Base-by-base conservation (phyloP, 1,140 invertebrate species). In the Thrips palmi region DNA sequence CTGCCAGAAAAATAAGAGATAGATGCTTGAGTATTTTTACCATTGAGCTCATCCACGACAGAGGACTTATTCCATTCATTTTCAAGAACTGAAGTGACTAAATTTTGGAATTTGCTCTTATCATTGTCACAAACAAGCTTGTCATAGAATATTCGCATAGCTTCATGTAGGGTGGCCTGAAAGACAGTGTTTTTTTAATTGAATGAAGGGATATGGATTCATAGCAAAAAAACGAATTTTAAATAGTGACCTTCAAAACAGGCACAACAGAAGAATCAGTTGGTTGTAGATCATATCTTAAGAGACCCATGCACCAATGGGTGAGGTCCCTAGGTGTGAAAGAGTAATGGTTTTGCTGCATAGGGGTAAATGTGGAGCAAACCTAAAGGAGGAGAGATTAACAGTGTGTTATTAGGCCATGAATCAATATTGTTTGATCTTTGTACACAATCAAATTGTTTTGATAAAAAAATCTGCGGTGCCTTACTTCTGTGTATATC, bases 91-190 rank as follows among this genome's bases (percentile, higher is more conserved):
- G 57, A 56, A 24, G 53, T 58, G 2, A 78, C 41, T 41, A 87
- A 69, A 4, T 59, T 51, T 45, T 77, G 70, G 54, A 84, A 84
- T 50, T 68, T 66, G 2, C 57, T 52, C 30, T 65, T 65, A 44
- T 86, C 72, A 15, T 81, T 68, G 18, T 64, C 56, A 22, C 64
- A 67, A 2, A 75, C 67, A 17, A 93, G 59, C 49, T 75, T 68
- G 50, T 91, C 82, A 42, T 66, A 63, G 55, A 92, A 92, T 45
- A 87, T 65, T 44, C 75, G 58, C 18, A 66, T 55, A 4, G 76
- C 74, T 66, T 92, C 87, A 49, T 81, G 73, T 25, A 65, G 56
- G 46, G 83, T 62, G 11, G 74, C 70, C 67, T 80, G 50, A 33
- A 66, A 57, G 28, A 41, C 33, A 48, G n/a, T n/a, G n/a, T n/a